Evolutionary conservation across 2,888 invertebrate species (phyloP).

Genomic region (Biston stratarius): DNA sequence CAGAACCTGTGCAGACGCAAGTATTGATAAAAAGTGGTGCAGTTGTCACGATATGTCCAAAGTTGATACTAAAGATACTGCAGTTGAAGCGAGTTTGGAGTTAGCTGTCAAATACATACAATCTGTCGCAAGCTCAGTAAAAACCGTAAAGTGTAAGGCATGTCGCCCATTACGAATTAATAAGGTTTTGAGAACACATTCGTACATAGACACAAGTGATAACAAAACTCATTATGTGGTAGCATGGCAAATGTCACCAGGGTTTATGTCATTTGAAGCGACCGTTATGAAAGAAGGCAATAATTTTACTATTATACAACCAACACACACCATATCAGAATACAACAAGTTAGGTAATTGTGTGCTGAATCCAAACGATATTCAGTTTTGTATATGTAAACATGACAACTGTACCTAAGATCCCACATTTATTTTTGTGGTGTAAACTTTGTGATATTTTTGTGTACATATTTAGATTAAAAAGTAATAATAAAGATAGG

Average conservation of each 20-base stretch:
- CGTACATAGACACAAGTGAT: slow-evolving; percentile 60
- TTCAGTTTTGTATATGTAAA: slow-evolving; percentile 63
- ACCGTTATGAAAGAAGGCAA: slow-evolving; percentile 81
- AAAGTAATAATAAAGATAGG: not conserved
- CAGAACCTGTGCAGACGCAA: slow-evolving; percentile 89
- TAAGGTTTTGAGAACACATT: slow-evolving; percentile 74
- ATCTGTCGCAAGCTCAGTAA: slow-evolving; percentile 48
- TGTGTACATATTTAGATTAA: not conserved
- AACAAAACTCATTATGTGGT: slow-evolving; percentile 84
- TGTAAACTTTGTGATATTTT: not conserved
- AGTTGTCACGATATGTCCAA: slow-evolving; percentile 85
- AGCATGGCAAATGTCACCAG: slow-evolving; percentile 88
- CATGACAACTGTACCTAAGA: not conserved
- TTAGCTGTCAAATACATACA: slow-evolving; percentile 67
- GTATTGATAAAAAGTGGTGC: slow-evolving; percentile 91
- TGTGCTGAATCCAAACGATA: slow-evolving; percentile 53
- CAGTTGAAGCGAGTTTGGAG: slow-evolving; percentile 75
- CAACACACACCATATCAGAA: slow-evolving; percentile 74
- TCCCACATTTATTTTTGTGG: not conserved
- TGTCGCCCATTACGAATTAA: slow-evolving; percentile 84
- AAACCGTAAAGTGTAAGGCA: slow-evolving; percentile 61
- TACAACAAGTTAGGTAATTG: slow-evolving; percentile 64
- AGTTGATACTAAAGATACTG: slow-evolving; percentile 62
- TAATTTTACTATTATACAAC: slow-evolving; percentile 78
- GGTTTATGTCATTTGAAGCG: slow-evolving; percentile 88